phyloP scores from a whole-genome alignment of 2,888 invertebrate species.

The Ptychoptera albimana region DNA sequence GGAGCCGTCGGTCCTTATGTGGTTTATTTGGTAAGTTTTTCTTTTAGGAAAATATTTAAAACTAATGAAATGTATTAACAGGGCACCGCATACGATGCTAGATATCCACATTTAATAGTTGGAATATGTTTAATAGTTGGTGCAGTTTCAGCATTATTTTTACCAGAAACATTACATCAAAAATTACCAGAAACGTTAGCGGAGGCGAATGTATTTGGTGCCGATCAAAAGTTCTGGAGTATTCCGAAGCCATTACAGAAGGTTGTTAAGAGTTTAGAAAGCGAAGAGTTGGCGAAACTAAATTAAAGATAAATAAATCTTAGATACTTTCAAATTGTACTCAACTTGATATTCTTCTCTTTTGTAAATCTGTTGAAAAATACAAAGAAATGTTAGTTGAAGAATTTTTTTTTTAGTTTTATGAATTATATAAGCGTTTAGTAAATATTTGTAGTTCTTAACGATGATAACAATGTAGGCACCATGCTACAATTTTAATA shows the following conservation, averaged over 20 bases:
- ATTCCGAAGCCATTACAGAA: conserved; percentile 27
- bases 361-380: too few species aligned
- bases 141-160: conserved; percentile 31
- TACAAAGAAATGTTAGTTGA: too few species aligned
- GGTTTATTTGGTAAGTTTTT: conserved; percentile 34
- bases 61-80: conserved; percentile 7
- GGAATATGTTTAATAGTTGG: conserved; percentile 31
- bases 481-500: too few species aligned
- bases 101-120: conserved; percentile 31
- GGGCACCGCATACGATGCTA: conserved; percentile 30
- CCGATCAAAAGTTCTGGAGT: conserved; percentile 29
- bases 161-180: conserved; percentile 47
- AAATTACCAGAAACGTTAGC: conserved; percentile 45
- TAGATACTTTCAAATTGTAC: too few species aligned
- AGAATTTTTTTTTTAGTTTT: too few species aligned
- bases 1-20: conserved; percentile 43
- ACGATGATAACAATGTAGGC: too few species aligned
- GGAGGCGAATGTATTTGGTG: conserved; percentile 42
- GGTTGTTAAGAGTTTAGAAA: too few species aligned
- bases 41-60: background rate
- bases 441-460: too few species aligned
- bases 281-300: conserved; percentile 11
- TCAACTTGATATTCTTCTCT: too few species aligned
- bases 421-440: too few species aligned
- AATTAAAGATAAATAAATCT: conserved; percentile 17